These are phyloP conservation scores for Carassius carassius DNA, from an alignment of 2,113 vertebrate species.

Conservation along the genomic window DNA sequence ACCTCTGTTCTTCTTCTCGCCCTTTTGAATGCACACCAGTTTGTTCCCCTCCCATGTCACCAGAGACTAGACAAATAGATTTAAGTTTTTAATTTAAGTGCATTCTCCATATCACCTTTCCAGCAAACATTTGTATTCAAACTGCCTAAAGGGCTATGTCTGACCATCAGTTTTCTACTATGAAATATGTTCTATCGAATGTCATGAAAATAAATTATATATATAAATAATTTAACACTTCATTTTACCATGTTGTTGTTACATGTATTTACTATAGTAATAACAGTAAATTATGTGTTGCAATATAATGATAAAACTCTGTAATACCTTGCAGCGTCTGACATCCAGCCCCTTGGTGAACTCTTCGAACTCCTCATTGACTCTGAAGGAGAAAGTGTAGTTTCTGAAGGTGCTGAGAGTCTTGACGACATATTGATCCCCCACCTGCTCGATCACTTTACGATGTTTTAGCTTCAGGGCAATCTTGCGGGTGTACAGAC, in stretches of 20 bases:
- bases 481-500: slow-evolving; percentile 78
- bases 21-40: slow-evolving; percentile 83
- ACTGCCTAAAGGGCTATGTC: not conserved
- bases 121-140: slow-evolving; percentile 3
- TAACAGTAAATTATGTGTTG: not conserved
- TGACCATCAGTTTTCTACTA: not conserved
- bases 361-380: slow-evolving; percentile 84
- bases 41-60: slow-evolving; percentile 84
- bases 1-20: slow-evolving; percentile 86
- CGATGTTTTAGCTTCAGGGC: slow-evolving; percentile 79
- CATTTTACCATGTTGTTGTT: not conserved
- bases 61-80: slow-evolving; percentile 72
- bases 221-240: not conserved
- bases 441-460: slow-evolving; percentile 83
- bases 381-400: slow-evolving; percentile 79
- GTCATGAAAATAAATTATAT: not conserved
- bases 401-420: slow-evolving; percentile 81
- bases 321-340: slow-evolving; percentile 82
- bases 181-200: not conserved
- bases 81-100: not conserved
- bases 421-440: slow-evolving; percentile 77
- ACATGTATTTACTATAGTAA: not conserved
- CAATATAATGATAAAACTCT: not conserved
- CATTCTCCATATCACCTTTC: not conserved
- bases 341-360: slow-evolving; percentile 86